These are phyloP conservation scores for Bolborhynchus lineola DNA, from an alignment of 2,113 vertebrate species.

Conservation along the genomic window DNA sequence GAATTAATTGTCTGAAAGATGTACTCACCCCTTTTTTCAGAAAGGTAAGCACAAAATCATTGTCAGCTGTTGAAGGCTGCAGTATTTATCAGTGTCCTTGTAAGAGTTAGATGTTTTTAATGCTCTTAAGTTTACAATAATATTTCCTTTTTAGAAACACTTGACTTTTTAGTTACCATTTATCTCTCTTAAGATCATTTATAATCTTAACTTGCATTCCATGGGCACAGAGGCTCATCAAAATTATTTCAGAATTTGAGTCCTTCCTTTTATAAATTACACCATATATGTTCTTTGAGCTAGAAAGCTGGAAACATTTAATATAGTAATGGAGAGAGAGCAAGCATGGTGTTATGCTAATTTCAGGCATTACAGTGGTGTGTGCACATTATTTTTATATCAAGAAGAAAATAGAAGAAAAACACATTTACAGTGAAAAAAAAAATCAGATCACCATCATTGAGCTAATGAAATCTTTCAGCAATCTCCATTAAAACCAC, in stretches of 20 bases:
- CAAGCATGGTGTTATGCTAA: neutral
- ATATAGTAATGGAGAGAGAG: neutral
- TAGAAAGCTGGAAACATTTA: neutral
- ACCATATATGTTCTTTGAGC: neutral
- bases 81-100: neutral
- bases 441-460: neutral
- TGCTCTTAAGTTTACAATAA: neutral
- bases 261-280: neutral
- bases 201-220: neutral
- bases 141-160: neutral
- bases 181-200: neutral
- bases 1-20: conserved; percentile 17
- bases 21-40: neutral
- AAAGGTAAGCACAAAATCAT: neutral
- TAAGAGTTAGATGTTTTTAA: neutral
- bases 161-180: neutral
- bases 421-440: neutral
- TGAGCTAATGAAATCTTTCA: neutral
- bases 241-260: neutral
- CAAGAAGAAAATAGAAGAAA: neutral
- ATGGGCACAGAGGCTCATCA: neutral
- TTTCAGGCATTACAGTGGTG: neutral
- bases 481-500: neutral
- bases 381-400: neutral
- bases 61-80: neutral